These are phyloP conservation scores for Enteromius paludinosus DNA, from an alignment of 2,797 vertebrate genomes.

Conservation along the genomic window DNA sequence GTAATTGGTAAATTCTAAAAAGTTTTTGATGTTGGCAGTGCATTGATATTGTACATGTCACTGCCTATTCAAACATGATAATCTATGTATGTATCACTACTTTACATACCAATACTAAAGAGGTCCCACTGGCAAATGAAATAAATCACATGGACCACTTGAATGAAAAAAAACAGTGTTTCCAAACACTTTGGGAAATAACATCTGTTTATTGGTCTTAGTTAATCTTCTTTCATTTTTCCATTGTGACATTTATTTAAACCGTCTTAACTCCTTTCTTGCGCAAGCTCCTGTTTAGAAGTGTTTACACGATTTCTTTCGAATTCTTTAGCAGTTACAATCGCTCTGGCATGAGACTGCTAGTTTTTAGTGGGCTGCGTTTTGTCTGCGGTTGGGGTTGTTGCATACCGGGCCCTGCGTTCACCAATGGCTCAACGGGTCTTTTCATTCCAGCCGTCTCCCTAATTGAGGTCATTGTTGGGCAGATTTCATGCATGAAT, in stretches of 20 bases:
- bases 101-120: not conserved
- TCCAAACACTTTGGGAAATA: conserved; percentile 3
- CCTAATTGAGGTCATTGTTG: conserved; percentile 72
- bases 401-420: conserved; percentile 54
- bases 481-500: conserved; percentile 69
- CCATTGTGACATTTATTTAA: conserved; percentile 13
- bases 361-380: conserved; percentile 25
- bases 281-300: conserved; percentile 30
- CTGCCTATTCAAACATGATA: not conserved
- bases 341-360: conserved; percentile 11
- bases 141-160: not conserved
- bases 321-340: conserved; percentile 16
- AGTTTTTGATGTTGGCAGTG: too few species aligned
- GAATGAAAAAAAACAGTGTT: not conserved
- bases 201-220: conserved; percentile 11
- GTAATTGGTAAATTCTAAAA: not conserved
- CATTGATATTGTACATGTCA: not conserved
- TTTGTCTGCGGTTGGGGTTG: conserved; percentile 53
- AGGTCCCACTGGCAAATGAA: not conserved
- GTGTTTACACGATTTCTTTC: conserved; percentile 16
- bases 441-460: conserved; percentile 50
- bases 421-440: conserved; percentile 62
- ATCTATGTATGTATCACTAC: not conserved
- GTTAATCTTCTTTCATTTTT: conserved; percentile 34
- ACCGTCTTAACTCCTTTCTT: conserved; percentile 21